phyloP scores from a whole-genome alignment of 2,113 vertebrate genomes.

The Oreochromis tanganicae region DNA sequence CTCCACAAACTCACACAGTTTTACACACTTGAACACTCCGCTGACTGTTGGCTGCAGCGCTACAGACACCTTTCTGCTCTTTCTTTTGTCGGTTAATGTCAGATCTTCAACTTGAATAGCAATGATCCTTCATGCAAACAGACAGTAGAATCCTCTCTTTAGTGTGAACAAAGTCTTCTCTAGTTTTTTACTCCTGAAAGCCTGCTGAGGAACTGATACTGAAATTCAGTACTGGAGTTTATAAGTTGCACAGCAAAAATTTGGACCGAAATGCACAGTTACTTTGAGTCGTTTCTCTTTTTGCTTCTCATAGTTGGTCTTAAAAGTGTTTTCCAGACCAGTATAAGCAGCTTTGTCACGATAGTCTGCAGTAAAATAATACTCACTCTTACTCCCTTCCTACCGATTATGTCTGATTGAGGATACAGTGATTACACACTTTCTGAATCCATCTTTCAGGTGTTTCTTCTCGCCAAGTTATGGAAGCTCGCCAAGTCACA shows the following conservation, averaged over 20 bases:
- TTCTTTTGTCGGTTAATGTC: background rate
- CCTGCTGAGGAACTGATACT: background rate
- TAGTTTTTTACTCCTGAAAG: background rate
- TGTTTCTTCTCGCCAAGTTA: background rate
- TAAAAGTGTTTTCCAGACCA: background rate
- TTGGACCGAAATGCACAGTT: background rate
- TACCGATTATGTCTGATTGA: background rate
- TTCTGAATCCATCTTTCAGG: background rate
- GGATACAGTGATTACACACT: background rate
- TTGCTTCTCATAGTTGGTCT: background rate
- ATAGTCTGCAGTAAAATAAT: background rate
- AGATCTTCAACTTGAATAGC: background rate
- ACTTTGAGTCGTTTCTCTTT: slow-evolving; percentile 12
- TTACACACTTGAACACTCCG: background rate
- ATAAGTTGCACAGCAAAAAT: background rate
- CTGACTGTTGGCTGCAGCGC: background rate
- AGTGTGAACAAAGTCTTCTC: background rate
- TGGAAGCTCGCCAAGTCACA: background rate
- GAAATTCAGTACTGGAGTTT: slow-evolving; percentile 26
- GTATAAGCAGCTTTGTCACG: slow-evolving; percentile 4
- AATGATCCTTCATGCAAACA: background rate
- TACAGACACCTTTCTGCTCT: background rate
- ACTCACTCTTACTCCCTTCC: background rate
- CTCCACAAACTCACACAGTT: background rate
- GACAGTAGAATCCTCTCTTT: background rate